phyloP scores from a whole-genome alignment of 2,888 invertebrate genomes.

The Sisyra terminalis region DNA sequence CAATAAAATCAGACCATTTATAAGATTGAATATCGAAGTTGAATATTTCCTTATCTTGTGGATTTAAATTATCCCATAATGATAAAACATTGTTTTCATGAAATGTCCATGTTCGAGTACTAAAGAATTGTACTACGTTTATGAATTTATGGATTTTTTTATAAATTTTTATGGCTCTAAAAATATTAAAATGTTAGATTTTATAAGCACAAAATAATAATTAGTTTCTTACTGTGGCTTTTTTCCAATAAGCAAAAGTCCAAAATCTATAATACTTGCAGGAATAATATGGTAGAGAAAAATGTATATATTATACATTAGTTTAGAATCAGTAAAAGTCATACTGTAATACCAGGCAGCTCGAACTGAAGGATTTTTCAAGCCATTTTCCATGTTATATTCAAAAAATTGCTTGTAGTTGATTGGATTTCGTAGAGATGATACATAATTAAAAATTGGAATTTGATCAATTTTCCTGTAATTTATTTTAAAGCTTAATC shows the following conservation, averaged over 20 bases:
- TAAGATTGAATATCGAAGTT: conserved; percentile 29
- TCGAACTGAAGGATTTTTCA: conserved; percentile 15
- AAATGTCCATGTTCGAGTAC: conserved; percentile 22
- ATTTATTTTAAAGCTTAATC: neutral
- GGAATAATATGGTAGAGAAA: conserved; percentile 39
- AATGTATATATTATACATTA: conserved; percentile 23
- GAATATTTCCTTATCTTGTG: conserved; percentile 23
- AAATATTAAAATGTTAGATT: neutral
- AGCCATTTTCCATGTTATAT: conserved; percentile 21
- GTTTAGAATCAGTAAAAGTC: conserved; percentile 27
- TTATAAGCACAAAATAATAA: too few relatives aligned
- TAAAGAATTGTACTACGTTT: conserved; percentile 30
- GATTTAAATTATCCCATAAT: conserved; percentile 21
- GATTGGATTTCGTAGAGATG: conserved; percentile 1
- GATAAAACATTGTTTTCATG: conserved; percentile 17
- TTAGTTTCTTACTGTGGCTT: conserved; percentile 24
- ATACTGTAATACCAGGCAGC: conserved; percentile 26
- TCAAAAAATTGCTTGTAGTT: neutral
- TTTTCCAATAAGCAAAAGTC: conserved; percentile 30
- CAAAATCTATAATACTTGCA: conserved; percentile 35
- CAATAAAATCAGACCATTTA: conserved; percentile 31
- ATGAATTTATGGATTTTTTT: conserved; percentile 30
- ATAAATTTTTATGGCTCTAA: conserved; percentile 28
- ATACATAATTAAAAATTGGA: conserved; percentile 3
- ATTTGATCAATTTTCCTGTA: neutral